Percentiles rank a stretch among this genome's conserved stretches.
Conservation (phyloP, 2,113 vertebrate species). For the Probosciger aterrimus region DNA sequence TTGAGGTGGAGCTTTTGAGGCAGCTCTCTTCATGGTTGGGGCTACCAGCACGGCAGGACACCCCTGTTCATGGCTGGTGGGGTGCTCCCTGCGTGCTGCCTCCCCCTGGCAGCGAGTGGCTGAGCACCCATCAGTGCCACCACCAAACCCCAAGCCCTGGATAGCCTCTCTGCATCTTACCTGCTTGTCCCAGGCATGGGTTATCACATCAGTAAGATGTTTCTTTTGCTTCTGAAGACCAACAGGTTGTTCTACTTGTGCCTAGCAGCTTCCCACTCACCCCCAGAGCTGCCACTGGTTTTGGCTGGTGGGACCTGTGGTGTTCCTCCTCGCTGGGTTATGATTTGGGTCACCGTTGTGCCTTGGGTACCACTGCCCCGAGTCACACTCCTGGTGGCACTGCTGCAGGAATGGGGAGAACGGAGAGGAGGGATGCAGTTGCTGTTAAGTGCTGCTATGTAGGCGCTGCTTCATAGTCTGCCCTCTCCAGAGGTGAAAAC, state of each 20-base stretch:
- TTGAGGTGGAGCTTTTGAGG: not conserved
- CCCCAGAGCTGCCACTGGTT: fast-evolving
- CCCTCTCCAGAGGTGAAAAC: not conserved
- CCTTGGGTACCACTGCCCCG: not conserved
- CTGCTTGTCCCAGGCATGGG: not conserved
- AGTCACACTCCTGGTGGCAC: fast-evolving
- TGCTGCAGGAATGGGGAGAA: not conserved
- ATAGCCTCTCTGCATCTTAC: not conserved
- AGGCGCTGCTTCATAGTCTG: not conserved
- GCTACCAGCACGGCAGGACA: not conserved
- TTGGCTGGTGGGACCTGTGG: not conserved
- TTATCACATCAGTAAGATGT: not conserved
- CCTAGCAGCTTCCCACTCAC: fast-evolving
- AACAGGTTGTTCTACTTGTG: not conserved
- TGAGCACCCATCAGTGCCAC: not conserved
- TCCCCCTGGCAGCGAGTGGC: not conserved
- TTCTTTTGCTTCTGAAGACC: not conserved
- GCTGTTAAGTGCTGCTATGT: not conserved
- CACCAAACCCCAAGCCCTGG: too few species aligned
- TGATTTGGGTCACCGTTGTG: not conserved
- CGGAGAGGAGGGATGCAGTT: not conserved
- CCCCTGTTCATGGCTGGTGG: not conserved
- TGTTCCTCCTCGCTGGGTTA: not conserved
- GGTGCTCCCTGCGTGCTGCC: not conserved
- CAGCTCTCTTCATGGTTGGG: not conserved